Evolutionary conservation across 2,888 invertebrate genomes (phyloP), one percentile per base, ranked within the genome.

Genomic region (Agapostemon virescens): DNA sequence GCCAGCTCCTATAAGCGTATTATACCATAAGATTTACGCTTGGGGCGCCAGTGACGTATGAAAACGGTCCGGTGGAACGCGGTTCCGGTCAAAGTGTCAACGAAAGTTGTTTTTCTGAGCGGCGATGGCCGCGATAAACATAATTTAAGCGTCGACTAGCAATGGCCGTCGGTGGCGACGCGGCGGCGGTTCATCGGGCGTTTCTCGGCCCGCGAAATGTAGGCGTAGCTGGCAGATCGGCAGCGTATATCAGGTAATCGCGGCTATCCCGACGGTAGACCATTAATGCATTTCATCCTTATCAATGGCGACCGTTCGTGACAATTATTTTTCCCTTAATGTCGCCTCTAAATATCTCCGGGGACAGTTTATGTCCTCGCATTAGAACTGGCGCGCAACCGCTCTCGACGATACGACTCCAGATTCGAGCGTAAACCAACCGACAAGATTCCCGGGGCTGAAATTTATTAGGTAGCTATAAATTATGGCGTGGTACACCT

Each of bases 401-500:
- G 42, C 23, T 52, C 45, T 5, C 42, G 23, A 63, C 67, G 77
- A 85, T 77, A 75, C 79, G 75, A 78, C 78, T 78, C 70, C 73
- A 81, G 81, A 78, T 79, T 84, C 77, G 77, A 77, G 85, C 76
- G 79, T 85, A 74, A 77, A 74, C 79, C 79, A 70, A 71, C 77
- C 76, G 84, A 75, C 85, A 69, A 78, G 85, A 74, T 80, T 77
- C 79, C 40, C 80, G 77, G 71, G 26, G 23, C 55, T 82, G 82
- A 89, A 90, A 91, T 91, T 91, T 90, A 91, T 91, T 90, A 90
- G 86, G 86, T 86, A 84, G 84, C 88, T 82, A 88, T 91, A 91
- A 91, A 82, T 91, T 90, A 90, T 90, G 89, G 89, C 88, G 88
- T 88, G 88, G 88, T 87, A 85, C 87, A 87, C 86, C 87, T 88